Evolutionary conservation across 2,888 invertebrate species (phyloP).

Genomic region (Nymphalis urticae): DNA sequence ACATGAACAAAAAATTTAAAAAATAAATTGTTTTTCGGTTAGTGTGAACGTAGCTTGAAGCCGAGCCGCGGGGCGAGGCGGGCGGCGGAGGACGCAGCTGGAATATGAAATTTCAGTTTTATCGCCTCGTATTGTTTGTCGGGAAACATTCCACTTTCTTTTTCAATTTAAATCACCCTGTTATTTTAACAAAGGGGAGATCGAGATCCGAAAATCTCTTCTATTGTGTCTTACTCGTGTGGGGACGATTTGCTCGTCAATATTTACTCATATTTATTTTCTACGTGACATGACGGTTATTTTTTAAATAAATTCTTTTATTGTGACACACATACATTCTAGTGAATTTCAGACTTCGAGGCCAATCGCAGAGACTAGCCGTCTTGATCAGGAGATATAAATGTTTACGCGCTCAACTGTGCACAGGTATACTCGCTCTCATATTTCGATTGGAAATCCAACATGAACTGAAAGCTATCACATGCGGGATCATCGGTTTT

Average conservation of each 20-base stretch:
- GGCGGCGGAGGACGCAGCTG: slow-evolving; percentile 27
- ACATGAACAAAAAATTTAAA: not conserved
- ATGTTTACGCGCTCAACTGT: too few species aligned
- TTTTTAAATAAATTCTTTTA: not conserved
- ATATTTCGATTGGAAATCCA: too few species aligned
- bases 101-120: slow-evolving; percentile 38
- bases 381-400: too few species aligned
- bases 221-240: slow-evolving; percentile 7
- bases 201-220: slow-evolving; percentile 20
- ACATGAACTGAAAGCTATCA: too few species aligned
- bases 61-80: slow-evolving; percentile 3
- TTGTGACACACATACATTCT: too few species aligned
- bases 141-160: slow-evolving; percentile 31
- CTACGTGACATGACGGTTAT: not conserved
- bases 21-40: not conserved
- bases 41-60: not conserved
- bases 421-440: too few species aligned
- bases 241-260: not conserved
- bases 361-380: too few species aligned
- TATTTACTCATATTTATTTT: slow-evolving; percentile 13
- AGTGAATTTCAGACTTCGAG: too few species aligned
- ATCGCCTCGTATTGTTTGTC: slow-evolving; percentile 34
- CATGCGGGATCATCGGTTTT: too few species aligned
- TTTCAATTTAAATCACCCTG: slow-evolving; percentile 36
- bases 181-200: slow-evolving; percentile 22